Percentiles rank a stretch among this genome's conserved stretches.
Conservation (phyloP, 2,888 invertebrate species). For the Hedychridium roseum region DNA sequence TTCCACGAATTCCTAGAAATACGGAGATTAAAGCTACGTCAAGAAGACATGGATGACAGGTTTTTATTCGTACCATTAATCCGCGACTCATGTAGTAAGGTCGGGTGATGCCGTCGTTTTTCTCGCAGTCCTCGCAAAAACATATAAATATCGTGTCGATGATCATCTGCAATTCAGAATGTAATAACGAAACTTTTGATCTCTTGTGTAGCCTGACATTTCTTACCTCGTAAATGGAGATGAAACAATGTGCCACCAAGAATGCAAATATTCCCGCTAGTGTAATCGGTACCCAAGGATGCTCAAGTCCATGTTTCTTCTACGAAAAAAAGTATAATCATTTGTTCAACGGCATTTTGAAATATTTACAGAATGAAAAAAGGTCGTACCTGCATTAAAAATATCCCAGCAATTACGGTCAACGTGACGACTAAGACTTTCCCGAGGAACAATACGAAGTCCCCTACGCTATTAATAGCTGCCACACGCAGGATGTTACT, state of each 20-base stretch:
- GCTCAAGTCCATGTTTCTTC: conserved; percentile 68
- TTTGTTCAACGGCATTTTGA: too few relatives aligned
- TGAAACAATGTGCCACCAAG: conserved; percentile 75
- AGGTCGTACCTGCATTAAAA: conserved; percentile 67
- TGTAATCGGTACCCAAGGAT: conserved; percentile 71
- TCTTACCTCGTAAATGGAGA: conserved; percentile 77
- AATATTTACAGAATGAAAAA: conserved; percentile 8
- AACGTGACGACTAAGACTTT: conserved; percentile 73
- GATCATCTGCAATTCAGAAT: conserved; percentile 67
- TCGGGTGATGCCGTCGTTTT: conserved; percentile 70
- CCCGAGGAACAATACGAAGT: conserved; percentile 74
- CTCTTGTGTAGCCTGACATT: background rate
- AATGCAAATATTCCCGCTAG: conserved; percentile 73
- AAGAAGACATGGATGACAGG: background rate
- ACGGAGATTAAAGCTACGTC: background rate
- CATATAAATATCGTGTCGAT: conserved; percentile 76
- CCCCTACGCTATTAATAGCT: conserved; percentile 79
- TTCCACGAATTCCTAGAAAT: conserved; percentile 68
- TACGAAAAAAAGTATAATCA: conserved; percentile 50
- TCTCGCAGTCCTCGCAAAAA: conserved; percentile 74
- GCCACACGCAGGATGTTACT: conserved; percentile 73
- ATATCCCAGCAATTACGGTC: conserved; percentile 71
- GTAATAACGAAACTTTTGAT: background rate
- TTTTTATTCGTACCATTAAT: conserved; percentile 66
- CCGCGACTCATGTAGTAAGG: conserved; percentile 74